phyloP scores from a whole-genome alignment of 2,888 invertebrate species.

The Drosophila basisetae region DNA sequence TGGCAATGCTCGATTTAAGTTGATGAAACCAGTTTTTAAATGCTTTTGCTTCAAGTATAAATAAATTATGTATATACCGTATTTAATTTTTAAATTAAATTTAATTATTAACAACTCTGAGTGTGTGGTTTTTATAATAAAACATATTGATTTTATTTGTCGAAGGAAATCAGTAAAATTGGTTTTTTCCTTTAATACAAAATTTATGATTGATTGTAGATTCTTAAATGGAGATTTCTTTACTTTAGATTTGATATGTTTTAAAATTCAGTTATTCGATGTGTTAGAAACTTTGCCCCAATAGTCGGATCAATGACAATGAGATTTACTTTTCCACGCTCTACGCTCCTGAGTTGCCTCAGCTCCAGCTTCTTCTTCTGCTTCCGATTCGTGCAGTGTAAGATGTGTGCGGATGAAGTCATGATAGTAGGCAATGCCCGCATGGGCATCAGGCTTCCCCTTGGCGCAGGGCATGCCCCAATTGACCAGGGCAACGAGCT shows the following conservation, averaged over 20 bases:
- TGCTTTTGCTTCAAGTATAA: not conserved
- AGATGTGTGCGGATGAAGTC: slow-evolving; percentile 83
- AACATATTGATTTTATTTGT: not conserved
- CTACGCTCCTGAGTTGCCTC: slow-evolving; percentile 15
- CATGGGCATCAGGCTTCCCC: slow-evolving; percentile 84
- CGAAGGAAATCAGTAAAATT: not conserved
- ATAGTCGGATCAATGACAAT: slow-evolving; percentile 41
- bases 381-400: slow-evolving; percentile 30
- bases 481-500: slow-evolving; percentile 82
- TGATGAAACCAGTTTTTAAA: not conserved
- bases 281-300: not conserved
- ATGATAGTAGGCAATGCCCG: slow-evolving; percentile 82
- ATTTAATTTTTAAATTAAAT: not conserved
- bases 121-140: not conserved
- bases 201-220: not conserved
- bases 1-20: not conserved
- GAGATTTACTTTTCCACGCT: slow-evolving; percentile 3
- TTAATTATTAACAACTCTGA: not conserved
- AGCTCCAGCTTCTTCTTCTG: not conserved
- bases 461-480: slow-evolving; percentile 84
- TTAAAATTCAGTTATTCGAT: not conserved
- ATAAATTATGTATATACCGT: not conserved
- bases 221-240: not conserved
- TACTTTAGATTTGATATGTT: not conserved
- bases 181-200: not conserved